These are phyloP conservation scores for Trilocha varians DNA, from an alignment of 2,888 invertebrate genomes.

Conservation along the genomic window DNA sequence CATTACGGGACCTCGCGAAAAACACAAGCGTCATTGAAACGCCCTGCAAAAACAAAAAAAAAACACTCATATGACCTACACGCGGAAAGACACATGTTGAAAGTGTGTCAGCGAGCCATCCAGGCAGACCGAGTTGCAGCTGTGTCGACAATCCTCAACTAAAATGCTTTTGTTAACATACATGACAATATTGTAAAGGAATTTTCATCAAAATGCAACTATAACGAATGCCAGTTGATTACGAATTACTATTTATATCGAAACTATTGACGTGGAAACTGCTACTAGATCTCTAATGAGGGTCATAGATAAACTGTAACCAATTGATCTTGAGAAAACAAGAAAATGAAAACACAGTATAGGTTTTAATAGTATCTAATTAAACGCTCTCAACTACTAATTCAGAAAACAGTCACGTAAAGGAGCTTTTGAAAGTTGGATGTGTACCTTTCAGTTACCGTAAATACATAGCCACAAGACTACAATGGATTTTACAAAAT, in stretches of 20 bases:
- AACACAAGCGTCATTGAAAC: not conserved
- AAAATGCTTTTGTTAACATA: not conserved
- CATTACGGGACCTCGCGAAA: not conserved
- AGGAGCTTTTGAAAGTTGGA: too few relatives aligned
- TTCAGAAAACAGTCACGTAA: too few relatives aligned
- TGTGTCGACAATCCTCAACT: constrained; percentile 22
- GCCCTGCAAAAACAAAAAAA: constrained; percentile 15
- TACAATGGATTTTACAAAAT: too few relatives aligned
- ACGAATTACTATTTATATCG: not conserved
- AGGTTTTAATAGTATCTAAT: too few relatives aligned
- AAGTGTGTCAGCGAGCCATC: constrained; percentile 28
- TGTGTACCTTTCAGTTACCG: too few relatives aligned
- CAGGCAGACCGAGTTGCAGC: constrained; percentile 23
- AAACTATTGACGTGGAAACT: not conserved
- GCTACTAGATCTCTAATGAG: not conserved
- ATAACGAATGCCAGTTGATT: not conserved
- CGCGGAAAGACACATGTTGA: constrained; percentile 21
- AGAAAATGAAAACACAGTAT: too few relatives aligned
- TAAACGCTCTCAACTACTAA: too few relatives aligned
- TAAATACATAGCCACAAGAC: too few relatives aligned
- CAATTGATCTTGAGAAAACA: too few relatives aligned
- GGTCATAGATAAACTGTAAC: too few relatives aligned
- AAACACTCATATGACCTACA: constrained; percentile 12
- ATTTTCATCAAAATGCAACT: not conserved
- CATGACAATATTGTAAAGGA: not conserved